Base-by-base conservation (phyloP, 2,113 vertebrate species). In the Plestiodon gilberti region DNA sequence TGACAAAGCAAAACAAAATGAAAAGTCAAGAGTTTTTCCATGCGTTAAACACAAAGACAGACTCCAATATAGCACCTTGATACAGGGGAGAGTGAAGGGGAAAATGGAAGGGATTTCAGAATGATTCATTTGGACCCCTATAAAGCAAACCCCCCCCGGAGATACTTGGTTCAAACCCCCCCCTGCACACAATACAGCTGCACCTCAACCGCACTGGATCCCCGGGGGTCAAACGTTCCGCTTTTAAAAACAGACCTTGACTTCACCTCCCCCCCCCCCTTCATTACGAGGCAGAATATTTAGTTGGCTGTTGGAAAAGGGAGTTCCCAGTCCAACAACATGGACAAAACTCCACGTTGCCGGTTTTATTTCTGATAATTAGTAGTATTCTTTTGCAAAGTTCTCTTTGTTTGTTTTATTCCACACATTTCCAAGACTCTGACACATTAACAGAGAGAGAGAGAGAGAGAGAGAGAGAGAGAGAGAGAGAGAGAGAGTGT, bases 351-450 rank as follows among this genome's bases (percentile, higher is more conserved):
- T 88, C 76, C 0, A 6, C 91, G 91, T 88, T 91, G 94, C 94
- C 59, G 77, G 93, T 93, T 80, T 70, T 40, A 22, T 81, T 74
- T 85, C 38, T 69, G 43, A 81, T 81, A 48, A 87, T 79, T 48
- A 20, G 40, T 86, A 64, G 57, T 74, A 74, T 81, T 74, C 81
- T 43, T 74, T 92, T 93, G 80, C 86, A 89, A 86, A 93, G 35
- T 62, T 87, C 83, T 88, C 83, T 94, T 95, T 93, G 91, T 93
- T 95, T 93, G 93, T 91, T 95, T 95, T 93, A 94, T 93, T 94
- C 93, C 95, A 95, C 95, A 94, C 92, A 94, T 95, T 94, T 95
- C 93, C 95, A 95, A 95, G 95, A 95, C 94, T 95, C 89, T 90
- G 94, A 95, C 95, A 95, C 94, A 88, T 95, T 95, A 93, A 95